Base-by-base conservation (phyloP, 1,140 invertebrate species). In the Sarcophaga peregrina region DNA sequence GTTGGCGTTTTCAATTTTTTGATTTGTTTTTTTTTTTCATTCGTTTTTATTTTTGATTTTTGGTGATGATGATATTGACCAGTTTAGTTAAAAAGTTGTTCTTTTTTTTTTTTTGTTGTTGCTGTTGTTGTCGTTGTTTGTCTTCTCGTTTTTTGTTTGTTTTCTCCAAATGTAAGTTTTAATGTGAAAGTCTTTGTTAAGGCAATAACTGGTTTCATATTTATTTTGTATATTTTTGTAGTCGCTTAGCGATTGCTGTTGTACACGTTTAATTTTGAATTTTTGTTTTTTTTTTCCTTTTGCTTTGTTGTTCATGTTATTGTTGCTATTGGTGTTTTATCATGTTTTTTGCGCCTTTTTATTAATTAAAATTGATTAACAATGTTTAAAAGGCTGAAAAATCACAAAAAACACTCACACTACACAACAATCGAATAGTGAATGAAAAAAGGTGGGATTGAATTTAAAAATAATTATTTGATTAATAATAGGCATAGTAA, bases 131-230 rank as follows among this genome's bases (percentile, higher is more conserved):
- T 68, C 20, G 8, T 52, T 52, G 25, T 37, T 37, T 37, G 25
- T 37, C 25, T 37, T 37, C 25, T 37, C 13, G 13, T 52, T 37
- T 52, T 37, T 37, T 5, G 4, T 5, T 68, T 68, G 15, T 62
- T 68, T n/a, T 68, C 20, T 4, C n/a, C 17, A 68, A 68, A 68
- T 25, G 62, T 25, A 20, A 68, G 20, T 68, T 20, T 68, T 68
- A 68, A 68, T 68, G 62, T 68, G 62, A 68, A 68, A 68, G 62
- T 68, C 62, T 68, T 68, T 68, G 62, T 68, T 68, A 20, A 68
- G 20, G 20, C 62, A 68, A 68, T 10, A 68, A 68, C 62, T 68
- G 62, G 62, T 68, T 68, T 68, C 50, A 37, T 37, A 37, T n/a
- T n/a, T n/a, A n/a, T n/a, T n/a, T n/a, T n/a, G n/a, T n/a, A n/a